Evolutionary conservation across 2,888 invertebrate species (phyloP), one percentile per base, ranked within the genome.

Genomic region (Dolichopus griseipennis): DNA sequence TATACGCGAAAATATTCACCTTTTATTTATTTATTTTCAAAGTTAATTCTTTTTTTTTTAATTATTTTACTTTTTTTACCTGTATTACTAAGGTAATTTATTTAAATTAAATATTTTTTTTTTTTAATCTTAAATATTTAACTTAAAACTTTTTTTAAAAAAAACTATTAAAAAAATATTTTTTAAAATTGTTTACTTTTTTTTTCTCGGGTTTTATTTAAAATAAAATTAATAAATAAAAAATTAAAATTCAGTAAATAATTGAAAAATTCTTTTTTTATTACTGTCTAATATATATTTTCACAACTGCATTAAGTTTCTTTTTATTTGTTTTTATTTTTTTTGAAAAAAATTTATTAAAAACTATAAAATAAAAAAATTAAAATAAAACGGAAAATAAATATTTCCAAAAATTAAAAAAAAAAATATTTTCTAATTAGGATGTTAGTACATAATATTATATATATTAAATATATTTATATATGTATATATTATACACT

Each of bases 391-490:
- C 9, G 6, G 18, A 52, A 52, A 52, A 52, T 3, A 52, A 52
- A 43, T 10, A 52, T 52, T 52, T 52, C 18, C 52, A n/a, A 52
- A n/a, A 41, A 18, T 52, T 52, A 52, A 52, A 52, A n/a, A n/a
- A n/a, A n/a, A n/a, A n/a, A 52, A 52, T 52, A 52, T 52, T 52
- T 52, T 52, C 18, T 52, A 52, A 52, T 52, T 52, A n/a, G n/a
- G n/a, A 18, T 52, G n/a, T 52, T 27, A 27, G 27, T 27, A 27
- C 27, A 27, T 27, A n/a, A 27, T 27, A 27, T 27, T 4, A 27
- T 27, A 27, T 27, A 27, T 27, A 27, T 27, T 4, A 27, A 27
- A 52, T 52, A 15, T 43, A 15, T 18, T 18, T 52, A 1, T 52
- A n/a, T 52, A n/a, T 18, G 18, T 37, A 52, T 52, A 15, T 52